Evolutionary conservation across 2,113 vertebrate species (phyloP), one percentile per base, ranked within the genome.

Genomic region (Menura novaehollandiae): DNA sequence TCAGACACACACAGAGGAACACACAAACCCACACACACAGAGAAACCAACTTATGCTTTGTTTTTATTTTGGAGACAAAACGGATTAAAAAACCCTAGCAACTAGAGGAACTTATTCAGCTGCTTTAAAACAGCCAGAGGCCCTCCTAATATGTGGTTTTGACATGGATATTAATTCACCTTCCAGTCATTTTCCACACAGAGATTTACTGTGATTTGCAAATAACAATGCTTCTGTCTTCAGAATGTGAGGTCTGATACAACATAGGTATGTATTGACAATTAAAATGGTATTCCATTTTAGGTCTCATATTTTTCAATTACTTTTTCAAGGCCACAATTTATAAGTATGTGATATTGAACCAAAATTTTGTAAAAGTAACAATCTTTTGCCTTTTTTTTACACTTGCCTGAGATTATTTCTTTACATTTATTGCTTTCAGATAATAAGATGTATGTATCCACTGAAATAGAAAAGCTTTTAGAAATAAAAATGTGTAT

Each of bases 81-180:
- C 1, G 6, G 20, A 91, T 73, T 47, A 55, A 87, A 73, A 95
- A 71, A 4, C 9, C 59, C 4, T 47, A 44, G 23, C 76, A 88
- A 47, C 30, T 87, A 58, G n/a, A 94, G 60, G 30, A 0, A 2
- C n/a, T 89, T 92, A 68, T 89, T 94, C 60, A 56, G 41, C 41
- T 80, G 67, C 52, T 77, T 69, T 87, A 80, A 79, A 96, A 72
- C 27, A 71, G 69, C 33, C 52, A 89, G 43, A 26, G 13, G 10
- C 11, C 23, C 37, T 93, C 43, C 18, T 75, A 96, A 62, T 12
- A 27, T 63, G 9, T 10, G 56, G 43, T 75, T 63, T 91, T 95
- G 67, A 63, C 85, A 59, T 66, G 56, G 53, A 86, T 88, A 91
- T 94, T 87, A 89, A 84, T 89, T 94, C 84, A 80, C 49, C 78